Percentiles rank a stretch among this genome's conserved stretches.
These are phyloP conservation scores for Seriola aureovittata DNA, from an alignment of 2,113 vertebrate species.

Conservation along the genomic window DNA sequence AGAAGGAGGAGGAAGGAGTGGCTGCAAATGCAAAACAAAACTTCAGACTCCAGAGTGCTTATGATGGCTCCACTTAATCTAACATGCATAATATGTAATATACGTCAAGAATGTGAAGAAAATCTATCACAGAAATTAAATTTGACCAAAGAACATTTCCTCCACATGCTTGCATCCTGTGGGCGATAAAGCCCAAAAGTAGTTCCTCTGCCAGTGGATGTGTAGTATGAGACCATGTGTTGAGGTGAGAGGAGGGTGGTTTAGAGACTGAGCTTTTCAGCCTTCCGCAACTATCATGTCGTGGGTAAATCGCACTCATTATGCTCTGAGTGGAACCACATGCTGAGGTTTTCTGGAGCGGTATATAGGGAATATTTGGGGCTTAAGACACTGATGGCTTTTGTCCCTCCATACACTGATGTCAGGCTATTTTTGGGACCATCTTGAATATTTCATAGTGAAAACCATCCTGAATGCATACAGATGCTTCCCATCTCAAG, in stretches of 20 bases:
- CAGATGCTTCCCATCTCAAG: conserved; percentile 58
- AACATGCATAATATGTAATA: not conserved
- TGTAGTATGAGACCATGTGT: conserved; percentile 49
- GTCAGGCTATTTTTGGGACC: conserved; percentile 28
- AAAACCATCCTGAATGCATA: conserved; percentile 44
- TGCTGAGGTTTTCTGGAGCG: conserved; percentile 60
- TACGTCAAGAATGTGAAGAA: not conserved
- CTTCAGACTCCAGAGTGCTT: conserved; percentile 32
- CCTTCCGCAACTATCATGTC: conserved; percentile 67
- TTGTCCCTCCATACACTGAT: conserved; percentile 24
- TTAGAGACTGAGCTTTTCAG: conserved; percentile 29
- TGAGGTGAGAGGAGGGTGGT: conserved; percentile 53
- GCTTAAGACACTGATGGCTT: conserved; percentile 24
- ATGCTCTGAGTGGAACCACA: conserved; percentile 81
- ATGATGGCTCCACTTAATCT: not conserved
- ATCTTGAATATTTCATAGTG: conserved; percentile 43
- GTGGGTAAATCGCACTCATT: conserved; percentile 76
- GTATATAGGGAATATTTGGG: conserved; percentile 35
- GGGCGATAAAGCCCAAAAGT: conserved; percentile 42
- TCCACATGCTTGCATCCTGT: conserved; percentile 48
- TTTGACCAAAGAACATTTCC: conserved; percentile 36
- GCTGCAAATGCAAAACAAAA: conserved; percentile 64
- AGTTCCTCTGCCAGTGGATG: conserved; percentile 48
- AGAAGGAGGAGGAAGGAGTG: conserved; percentile 62
- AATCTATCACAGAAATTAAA: conserved; percentile 9